Conservation (phyloP, 1,140 invertebrate species). For the Nilaparvata lugens region DNA sequence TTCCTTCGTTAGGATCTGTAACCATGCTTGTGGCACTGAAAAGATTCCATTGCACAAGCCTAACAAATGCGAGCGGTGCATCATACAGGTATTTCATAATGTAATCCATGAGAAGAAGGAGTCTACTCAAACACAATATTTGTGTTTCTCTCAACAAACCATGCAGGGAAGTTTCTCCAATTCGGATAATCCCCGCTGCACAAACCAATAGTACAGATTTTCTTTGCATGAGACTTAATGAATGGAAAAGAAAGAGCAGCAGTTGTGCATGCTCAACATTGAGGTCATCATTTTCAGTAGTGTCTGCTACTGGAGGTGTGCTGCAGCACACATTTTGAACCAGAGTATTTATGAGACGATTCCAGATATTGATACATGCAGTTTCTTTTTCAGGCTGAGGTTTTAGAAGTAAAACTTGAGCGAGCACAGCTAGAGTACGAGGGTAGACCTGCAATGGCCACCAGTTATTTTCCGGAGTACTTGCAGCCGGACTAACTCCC, state of each 20-base stretch:
- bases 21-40: constrained; percentile 56
- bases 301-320: constrained; percentile 40
- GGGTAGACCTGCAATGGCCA: constrained; percentile 82
- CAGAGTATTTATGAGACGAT: constrained; percentile 75
- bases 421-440: constrained; percentile 70
- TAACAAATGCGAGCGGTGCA: constrained; percentile 60
- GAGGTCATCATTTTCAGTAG: constrained; percentile 68
- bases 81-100: constrained; percentile 93
- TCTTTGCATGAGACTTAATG: constrained; percentile 90
- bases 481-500: constrained; percentile 62
- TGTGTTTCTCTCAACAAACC: constrained; percentile 49
- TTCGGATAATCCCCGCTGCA: constrained; percentile 56
- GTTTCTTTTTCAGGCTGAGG: constrained; percentile 78
- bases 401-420: constrained; percentile 68
- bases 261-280: constrained; percentile 95
- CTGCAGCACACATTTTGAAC: constrained; percentile 66
- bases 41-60: constrained; percentile 79
- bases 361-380: constrained; percentile 83
- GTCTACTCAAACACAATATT: constrained; percentile 69
- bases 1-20: constrained; percentile 32
- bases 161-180: constrained; percentile 33
- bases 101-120: constrained; percentile 88
- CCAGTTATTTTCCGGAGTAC: constrained; percentile 35
- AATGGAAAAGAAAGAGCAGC: constrained; percentile 88
- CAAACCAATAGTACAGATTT: constrained; percentile 82